Evolutionary conservation across 2,888 invertebrate genomes (phyloP).

Genomic region (Nesidiocoris tenuis): DNA sequence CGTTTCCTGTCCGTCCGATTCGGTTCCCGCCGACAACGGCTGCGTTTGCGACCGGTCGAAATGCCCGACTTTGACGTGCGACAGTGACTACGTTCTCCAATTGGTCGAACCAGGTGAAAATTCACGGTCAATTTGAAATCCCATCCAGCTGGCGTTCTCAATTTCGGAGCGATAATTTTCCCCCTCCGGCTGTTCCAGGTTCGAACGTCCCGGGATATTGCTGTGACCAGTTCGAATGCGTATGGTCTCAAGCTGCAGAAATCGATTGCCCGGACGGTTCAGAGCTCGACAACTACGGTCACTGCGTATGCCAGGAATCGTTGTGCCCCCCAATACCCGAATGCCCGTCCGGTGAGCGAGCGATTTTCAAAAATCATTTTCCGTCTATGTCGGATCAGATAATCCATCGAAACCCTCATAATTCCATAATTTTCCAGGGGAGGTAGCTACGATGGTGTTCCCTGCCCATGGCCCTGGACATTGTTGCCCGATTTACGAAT

Average conservation of each 20-base stretch:
- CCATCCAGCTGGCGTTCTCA: too few relatives aligned
- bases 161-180: too few relatives aligned
- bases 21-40: not conserved
- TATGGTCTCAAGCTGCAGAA: not conserved
- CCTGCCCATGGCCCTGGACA: not conserved
- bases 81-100: not conserved
- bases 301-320: not conserved
- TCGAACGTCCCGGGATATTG: not conserved
- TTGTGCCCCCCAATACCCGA: not conserved
- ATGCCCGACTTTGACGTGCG: not conserved
- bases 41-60: not conserved
- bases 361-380: too few relatives aligned
- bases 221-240: constrained; percentile 6
- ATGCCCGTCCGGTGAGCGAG: too few relatives aligned
- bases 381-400: too few relatives aligned
- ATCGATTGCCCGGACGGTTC: not conserved
- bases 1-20: not conserved
- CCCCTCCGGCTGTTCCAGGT: not conserved
- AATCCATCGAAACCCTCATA: too few relatives aligned
- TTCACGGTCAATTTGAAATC: too few relatives aligned
- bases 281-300: not conserved
- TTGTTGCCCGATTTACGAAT: not conserved
- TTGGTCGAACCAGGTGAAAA: not conserved
- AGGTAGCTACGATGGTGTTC: not conserved
- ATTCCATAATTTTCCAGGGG: too few relatives aligned